A percentile compares a stretch with the other conserved stretches of the same genome.
These are phyloP conservation scores for Lacerta agilis DNA, from an alignment of 2,797 vertebrate genomes.

Conservation along the genomic window DNA sequence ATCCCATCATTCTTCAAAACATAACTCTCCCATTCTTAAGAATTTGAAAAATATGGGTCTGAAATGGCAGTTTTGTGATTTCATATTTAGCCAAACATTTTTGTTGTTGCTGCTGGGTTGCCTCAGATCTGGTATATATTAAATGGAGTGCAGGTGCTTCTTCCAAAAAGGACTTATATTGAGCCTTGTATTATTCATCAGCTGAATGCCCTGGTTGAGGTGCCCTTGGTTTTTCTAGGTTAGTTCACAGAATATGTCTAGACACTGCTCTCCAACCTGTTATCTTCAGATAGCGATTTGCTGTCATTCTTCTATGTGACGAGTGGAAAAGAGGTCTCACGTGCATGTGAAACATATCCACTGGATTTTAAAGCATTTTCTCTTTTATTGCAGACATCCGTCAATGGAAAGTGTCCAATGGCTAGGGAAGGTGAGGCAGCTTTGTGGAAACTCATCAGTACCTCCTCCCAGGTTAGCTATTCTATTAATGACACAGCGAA, in stretches of 20 bases:
- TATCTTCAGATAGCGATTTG: neutral
- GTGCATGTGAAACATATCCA: rapidly evolving
- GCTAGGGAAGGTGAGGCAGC: neutral
- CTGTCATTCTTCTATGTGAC: neutral
- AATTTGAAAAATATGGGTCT: neutral
- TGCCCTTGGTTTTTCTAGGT: neutral
- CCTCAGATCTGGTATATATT: neutral
- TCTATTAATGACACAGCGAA: slow-evolving; percentile 34
- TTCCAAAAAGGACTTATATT: neutral
- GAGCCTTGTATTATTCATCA: slow-evolving; percentile 22
- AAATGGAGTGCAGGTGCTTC: neutral
- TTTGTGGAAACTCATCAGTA: neutral
- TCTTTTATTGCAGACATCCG: neutral
- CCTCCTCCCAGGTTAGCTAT: neutral
- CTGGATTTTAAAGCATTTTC: neutral
- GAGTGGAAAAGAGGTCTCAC: rapidly evolving
- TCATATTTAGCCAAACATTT: neutral
- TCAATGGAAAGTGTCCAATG: neutral
- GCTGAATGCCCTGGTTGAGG: neutral
- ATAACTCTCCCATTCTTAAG: rapidly evolving
- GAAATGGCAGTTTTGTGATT: neutral
- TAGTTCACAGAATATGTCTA: neutral
- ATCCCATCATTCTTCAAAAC: neutral
- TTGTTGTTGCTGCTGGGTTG: neutral
- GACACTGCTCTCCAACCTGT: neutral